phyloP scores from a whole-genome alignment of 1,140 invertebrate genomes.

The Zaprionus vittiger region DNA sequence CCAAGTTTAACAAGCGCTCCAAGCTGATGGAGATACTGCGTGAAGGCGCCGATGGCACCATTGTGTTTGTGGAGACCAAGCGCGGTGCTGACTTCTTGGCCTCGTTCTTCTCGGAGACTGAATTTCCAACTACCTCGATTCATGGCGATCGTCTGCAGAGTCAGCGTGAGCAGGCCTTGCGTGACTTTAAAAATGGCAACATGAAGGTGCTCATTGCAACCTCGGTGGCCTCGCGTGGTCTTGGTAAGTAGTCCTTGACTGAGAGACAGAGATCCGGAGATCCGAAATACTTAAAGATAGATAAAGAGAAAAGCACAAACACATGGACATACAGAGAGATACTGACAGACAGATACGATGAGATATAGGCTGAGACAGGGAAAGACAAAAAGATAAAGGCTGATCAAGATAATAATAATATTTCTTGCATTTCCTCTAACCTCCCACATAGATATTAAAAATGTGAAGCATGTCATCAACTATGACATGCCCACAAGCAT shows the following conservation, averaged over 20 bases:
- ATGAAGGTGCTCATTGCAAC: constrained; percentile 95
- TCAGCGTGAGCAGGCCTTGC: constrained; percentile 94
- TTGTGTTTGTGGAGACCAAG: constrained; percentile 97
- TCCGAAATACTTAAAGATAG: too few relatives aligned
- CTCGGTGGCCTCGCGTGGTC: constrained; percentile 95
- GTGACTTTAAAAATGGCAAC: constrained; percentile 91
- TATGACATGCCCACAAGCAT: constrained; percentile 93
- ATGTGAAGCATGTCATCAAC: constrained; percentile 95
- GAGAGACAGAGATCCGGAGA: too few relatives aligned
- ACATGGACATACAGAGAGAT: too few relatives aligned
- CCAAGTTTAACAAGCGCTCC: constrained; percentile 89
- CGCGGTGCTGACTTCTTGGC: constrained; percentile 95
- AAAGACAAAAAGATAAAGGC: background rate
- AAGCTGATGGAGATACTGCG: constrained; percentile 86
- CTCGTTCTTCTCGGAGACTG: constrained; percentile 88
- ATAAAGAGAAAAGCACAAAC: too few relatives aligned
- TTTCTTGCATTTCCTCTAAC: too few relatives aligned
- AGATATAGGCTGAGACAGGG: background rate
- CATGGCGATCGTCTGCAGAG: constrained; percentile 96
- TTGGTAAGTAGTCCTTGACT: constrained; percentile 86
- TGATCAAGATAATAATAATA: background rate
- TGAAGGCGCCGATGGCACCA: constrained; percentile 86
- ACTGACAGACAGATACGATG: too few relatives aligned
- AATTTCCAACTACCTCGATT: constrained; percentile 92
- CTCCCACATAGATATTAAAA: constrained; percentile 79